Percentiles rank a stretch among this genome's conserved stretches.
These are phyloP conservation scores for Marmota flaviventris DNA, from an alignment of 2,113 vertebrate species.

Conservation along the genomic window DNA sequence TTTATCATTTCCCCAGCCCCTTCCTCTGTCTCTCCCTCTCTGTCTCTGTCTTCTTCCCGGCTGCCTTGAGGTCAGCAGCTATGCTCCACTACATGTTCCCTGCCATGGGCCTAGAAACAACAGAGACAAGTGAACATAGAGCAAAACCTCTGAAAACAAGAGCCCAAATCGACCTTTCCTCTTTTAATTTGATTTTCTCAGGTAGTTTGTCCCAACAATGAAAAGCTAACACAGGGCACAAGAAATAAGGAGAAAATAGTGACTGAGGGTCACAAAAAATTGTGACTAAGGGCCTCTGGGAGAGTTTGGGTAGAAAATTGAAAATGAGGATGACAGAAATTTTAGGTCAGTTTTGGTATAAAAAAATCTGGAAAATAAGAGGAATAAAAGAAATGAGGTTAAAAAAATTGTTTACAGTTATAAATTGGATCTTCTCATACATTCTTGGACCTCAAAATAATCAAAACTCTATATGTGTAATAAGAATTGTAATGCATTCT, in stretches of 20 bases:
- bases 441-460: not conserved
- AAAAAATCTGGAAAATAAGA: slow-evolving; percentile 33
- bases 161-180: not conserved
- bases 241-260: not conserved
- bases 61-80: not conserved
- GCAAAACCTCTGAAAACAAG: not conserved
- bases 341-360: not conserved
- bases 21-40: no score
- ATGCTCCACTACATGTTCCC: no score
- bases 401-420: not conserved
- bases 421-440: not conserved
- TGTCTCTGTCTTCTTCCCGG: not conserved
- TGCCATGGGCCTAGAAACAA: not conserved
- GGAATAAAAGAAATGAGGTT: not conserved
- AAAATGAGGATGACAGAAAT: not conserved
- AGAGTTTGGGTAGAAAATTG: not conserved
- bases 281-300: not conserved
- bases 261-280: no score
- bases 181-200: not conserved
- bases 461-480: not conserved
- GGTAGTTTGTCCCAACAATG: not conserved
- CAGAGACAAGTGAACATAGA: not conserved
- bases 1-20: not conserved
- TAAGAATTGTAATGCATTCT: no score
- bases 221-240: not conserved